Evolutionary conservation across 2,888 invertebrate genomes (phyloP).

Genomic region (Eristalis arbustorum): DNA sequence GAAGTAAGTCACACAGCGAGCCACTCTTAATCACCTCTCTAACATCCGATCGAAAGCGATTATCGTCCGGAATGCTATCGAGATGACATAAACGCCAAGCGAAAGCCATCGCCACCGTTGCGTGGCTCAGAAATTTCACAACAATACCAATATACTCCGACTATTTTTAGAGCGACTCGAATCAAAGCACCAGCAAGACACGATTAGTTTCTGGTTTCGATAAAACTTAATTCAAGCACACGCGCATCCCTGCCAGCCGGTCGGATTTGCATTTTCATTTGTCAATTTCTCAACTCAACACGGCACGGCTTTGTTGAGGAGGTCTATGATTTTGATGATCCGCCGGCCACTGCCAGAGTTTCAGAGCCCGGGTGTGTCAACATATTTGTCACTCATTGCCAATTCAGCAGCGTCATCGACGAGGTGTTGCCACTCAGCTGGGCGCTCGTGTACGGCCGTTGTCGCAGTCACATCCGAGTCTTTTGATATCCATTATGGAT

Average conservation of each 20-base stretch:
- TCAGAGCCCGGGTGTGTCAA: constrained; percentile 22
- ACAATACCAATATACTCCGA: neutral
- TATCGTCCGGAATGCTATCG: neutral
- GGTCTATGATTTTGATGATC: neutral
- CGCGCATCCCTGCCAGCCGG: neutral
- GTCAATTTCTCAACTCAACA: constrained; percentile 21
- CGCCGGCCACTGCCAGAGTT: constrained; percentile 15
- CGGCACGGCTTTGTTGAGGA: neutral
- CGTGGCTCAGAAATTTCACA: neutral
- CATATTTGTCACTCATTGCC: constrained; percentile 13
- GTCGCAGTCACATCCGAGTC: neutral
- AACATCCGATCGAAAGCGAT: neutral
- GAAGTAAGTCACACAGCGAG: neutral
- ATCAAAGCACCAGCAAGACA: neutral
- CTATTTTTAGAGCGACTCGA: neutral
- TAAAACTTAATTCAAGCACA: neutral
- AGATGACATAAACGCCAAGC: neutral
- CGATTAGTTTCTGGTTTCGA: neutral
- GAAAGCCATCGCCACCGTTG: neutral
- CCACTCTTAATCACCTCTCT: neutral
- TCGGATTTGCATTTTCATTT: constrained; percentile 34
- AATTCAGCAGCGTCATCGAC: constrained; percentile 3
- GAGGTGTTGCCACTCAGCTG: neutral
- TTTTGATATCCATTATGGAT: neutral
- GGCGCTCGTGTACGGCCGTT: neutral